These are phyloP conservation scores for Erebia aethiops DNA, from an alignment of 2,888 invertebrate genomes.

Conservation along the genomic window DNA sequence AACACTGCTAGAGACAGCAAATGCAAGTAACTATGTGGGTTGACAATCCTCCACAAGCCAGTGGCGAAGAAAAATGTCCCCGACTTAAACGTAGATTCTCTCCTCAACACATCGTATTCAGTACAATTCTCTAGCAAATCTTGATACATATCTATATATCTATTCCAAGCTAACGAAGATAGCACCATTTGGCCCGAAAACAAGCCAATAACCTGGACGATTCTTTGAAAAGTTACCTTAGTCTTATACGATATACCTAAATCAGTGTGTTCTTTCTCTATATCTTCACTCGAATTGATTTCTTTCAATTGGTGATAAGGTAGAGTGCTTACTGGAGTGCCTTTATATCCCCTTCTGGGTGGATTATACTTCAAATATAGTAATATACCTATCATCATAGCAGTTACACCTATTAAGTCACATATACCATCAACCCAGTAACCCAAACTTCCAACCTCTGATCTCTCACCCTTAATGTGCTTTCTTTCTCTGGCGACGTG, in stretches of 20 bases:
- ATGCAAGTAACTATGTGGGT: constrained; percentile 90
- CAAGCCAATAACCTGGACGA: constrained; percentile 85
- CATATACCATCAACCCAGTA: constrained; percentile 93
- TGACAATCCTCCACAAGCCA: constrained; percentile 89
- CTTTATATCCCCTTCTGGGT: constrained; percentile 86
- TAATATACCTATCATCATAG: constrained; percentile 87
- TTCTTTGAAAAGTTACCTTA: constrained; percentile 86
- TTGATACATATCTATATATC: constrained; percentile 91
- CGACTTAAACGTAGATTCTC: constrained; percentile 86
- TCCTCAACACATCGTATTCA: constrained; percentile 75
- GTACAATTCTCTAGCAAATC: constrained; percentile 86
- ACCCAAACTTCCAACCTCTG: constrained; percentile 91
- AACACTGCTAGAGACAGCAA: constrained; percentile 89
- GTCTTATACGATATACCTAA: constrained; percentile 85
- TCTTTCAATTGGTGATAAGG: constrained; percentile 76
- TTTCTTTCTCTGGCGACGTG: constrained; percentile 91
- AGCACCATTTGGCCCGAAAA: constrained; percentile 88
- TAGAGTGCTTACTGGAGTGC: constrained; percentile 84
- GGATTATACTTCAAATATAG: constrained; percentile 88
- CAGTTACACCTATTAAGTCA: constrained; percentile 89
- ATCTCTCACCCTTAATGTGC: constrained; percentile 89
- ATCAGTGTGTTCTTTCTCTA: constrained; percentile 74
- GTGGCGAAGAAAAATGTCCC: constrained; percentile 88
- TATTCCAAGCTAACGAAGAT: constrained; percentile 92
- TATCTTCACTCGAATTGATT: constrained; percentile 69